A percentile compares a stretch with the other conserved stretches of the same genome.
These are phyloP conservation scores for Armadillidium nasatum DNA, from an alignment of 1,140 invertebrate species.

Conservation along the genomic window DNA sequence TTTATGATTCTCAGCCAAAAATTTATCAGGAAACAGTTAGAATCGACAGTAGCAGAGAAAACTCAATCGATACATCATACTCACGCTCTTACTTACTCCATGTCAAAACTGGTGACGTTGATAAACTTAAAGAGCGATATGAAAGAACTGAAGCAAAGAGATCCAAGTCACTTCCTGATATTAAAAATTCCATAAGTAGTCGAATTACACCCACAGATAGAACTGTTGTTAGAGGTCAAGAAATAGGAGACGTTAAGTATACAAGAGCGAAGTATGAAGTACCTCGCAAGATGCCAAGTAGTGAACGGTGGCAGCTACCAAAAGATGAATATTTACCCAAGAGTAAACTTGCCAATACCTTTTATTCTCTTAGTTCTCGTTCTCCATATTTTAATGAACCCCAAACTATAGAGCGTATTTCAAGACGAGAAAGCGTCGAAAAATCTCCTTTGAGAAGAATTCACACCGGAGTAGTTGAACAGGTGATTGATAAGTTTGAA, in stretches of 20 bases:
- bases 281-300: conserved; percentile 36
- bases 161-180: conserved; percentile 44
- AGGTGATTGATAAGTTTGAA: conserved; percentile 35
- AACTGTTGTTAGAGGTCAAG: conserved; percentile 54
- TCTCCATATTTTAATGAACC: conserved; percentile 36
- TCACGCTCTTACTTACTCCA: conserved; percentile 64
- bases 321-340: conserved; percentile 73
- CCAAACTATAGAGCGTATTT: conserved; percentile 37
- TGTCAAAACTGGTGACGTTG: conserved; percentile 68
- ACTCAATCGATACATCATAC: conserved; percentile 50
- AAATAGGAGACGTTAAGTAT: conserved; percentile 59
- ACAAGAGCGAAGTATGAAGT: conserved; percentile 39
- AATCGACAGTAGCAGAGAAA: background rate
- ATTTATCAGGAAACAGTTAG: background rate
- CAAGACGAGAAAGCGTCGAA: conserved; percentile 38
- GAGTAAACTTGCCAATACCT: conserved; percentile 61
- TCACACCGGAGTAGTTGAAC: conserved; percentile 40
- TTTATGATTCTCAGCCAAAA: conserved; percentile 27
- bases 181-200: conserved; percentile 30
- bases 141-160: conserved; percentile 58
- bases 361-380: conserved; percentile 47
- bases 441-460: conserved; percentile 39
- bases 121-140: conserved; percentile 65
- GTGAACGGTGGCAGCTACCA: conserved; percentile 38
- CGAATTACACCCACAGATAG: conserved; percentile 46